A percentile compares a stretch with the other conserved stretches of the same genome.
These are phyloP conservation scores for Tryphoninae sp. DNA, from an alignment of 2,888 invertebrate species.

Conservation along the genomic window DNA sequence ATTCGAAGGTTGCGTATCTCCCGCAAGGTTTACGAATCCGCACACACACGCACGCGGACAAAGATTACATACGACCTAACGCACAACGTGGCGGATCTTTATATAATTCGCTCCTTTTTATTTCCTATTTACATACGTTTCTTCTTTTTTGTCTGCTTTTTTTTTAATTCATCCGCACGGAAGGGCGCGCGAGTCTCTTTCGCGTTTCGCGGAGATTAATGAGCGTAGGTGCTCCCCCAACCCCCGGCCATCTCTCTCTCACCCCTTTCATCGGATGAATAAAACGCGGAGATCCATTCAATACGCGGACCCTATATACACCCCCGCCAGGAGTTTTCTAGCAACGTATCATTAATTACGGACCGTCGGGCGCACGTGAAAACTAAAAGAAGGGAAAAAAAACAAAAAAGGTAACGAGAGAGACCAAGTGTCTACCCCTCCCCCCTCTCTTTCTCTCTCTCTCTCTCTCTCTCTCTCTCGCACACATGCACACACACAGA, in stretches of 20 bases:
- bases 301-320: constrained; percentile 37
- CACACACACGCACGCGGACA: too few relatives aligned
- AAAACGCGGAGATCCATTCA: constrained; percentile 52
- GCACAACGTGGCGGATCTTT: too few relatives aligned
- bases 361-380: constrained; percentile 15
- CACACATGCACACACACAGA: too few relatives aligned
- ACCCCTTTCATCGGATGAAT: constrained; percentile 41
- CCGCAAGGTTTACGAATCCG: not conserved
- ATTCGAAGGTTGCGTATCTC: not conserved
- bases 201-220: constrained; percentile 55
- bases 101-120: not conserved
- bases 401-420: constrained; percentile 9
- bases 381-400: not conserved
- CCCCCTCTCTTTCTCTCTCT: too few relatives aligned
- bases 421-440: constrained; percentile 7
- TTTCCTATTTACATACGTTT: not conserved
- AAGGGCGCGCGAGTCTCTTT: constrained; percentile 26
- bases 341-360: constrained; percentile 56
- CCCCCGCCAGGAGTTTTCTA: constrained; percentile 8
- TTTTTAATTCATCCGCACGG: not conserved
- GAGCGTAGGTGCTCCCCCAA: constrained; percentile 13
- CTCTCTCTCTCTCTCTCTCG: too few relatives aligned
- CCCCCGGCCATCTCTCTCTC: not conserved
- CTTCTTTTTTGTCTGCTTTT: not conserved
- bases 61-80: too few relatives aligned